Evolutionary conservation across 2,113 vertebrate species (phyloP), one percentile per base, ranked within the genome.

Genomic region (Meleagris gallopavo): DNA sequence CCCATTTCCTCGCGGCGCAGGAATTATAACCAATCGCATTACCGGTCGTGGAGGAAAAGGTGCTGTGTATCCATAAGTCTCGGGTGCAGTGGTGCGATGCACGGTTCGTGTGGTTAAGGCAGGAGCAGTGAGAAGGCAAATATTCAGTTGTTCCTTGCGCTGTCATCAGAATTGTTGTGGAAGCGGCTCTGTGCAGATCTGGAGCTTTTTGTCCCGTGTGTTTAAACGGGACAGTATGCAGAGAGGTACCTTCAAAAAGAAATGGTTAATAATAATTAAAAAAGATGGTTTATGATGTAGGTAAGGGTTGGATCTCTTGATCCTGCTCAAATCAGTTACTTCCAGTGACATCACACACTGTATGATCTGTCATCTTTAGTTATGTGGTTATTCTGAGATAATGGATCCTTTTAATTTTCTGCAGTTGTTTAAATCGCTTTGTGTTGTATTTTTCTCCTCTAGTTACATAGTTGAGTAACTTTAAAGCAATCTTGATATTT

Each of bases 341-440:
- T 86, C 32, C 38, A 41, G 22, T 71, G 50, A 24, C 11, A 6
- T 46, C 38, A 4, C 1, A 0, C 10, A 9, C 12, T 45, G 16
- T 34, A 2, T 0, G 0, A 0, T 41, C 40, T 80, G 86, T 58
- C 20, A 74, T 58, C 18, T 84, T 0, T 24, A 24, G 48, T 43
- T 90, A 25, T 10, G 16, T 15, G 20, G 2, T 78, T 62, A 30
- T 29, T 84, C 58, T 88, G 16, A 77, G 17, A 64, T 58, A 1
- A 7, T 41, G 17, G 15, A 5, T 70, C 1, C 1, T 46, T 16
- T 32, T 78, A 46, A 32, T 79, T 81, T 92, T 90, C 40, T 69
- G 4, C n/a, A 65, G 10, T 48, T 79, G 4, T 46, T 90, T 79
- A 57, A 86, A 11, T 73, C 83, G 40, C 27, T 38, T 0, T 61